phyloP scores from a whole-genome alignment of 2,888 invertebrate genomes.

The Steinernema carpocapsae region DNA sequence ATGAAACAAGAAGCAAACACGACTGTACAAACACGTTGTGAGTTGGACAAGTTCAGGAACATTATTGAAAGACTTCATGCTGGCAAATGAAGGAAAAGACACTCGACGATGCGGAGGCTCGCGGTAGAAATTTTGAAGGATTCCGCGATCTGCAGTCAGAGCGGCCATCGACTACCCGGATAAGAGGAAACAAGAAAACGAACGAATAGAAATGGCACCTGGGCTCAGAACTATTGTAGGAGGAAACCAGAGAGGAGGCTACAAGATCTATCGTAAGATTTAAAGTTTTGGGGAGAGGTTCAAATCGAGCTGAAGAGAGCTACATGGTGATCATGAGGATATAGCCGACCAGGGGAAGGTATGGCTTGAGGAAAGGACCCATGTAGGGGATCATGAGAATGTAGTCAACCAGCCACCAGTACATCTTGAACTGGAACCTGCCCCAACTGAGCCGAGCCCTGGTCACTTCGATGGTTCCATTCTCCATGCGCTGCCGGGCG shows the following conservation, averaged over 20 bases:
- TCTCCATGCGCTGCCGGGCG: constrained; percentile 61
- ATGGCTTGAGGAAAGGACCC: constrained; percentile 66
- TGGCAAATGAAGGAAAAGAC: constrained; percentile 14
- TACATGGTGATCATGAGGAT: constrained; percentile 67
- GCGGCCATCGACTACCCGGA: constrained; percentile 9
- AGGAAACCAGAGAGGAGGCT: constrained; percentile 13
- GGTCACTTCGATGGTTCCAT: constrained; percentile 61
- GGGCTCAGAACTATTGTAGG: neutral
- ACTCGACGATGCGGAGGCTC: constrained; percentile 17
- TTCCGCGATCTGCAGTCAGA: neutral
- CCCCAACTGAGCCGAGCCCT: constrained; percentile 54
- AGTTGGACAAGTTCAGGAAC: neutral
- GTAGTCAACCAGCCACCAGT: constrained; percentile 67
- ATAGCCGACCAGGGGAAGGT: constrained; percentile 65
- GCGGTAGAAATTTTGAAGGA: neutral
- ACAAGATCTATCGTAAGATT: constrained; percentile 19
- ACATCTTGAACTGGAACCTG: constrained; percentile 57
- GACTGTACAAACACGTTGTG: constrained; percentile 29
- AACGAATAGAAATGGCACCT: constrained; percentile 16
- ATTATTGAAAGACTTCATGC: constrained; percentile 20
- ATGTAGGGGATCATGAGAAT: constrained; percentile 59
- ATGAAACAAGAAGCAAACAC: neutral
- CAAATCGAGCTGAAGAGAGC: neutral
- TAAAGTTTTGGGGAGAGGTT: neutral
- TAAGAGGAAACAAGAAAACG: neutral